Percentiles rank a stretch among this genome's conserved stretches.
phyloP scores from a whole-genome alignment of 2,888 invertebrate species.

The Allolobophora icterica region DNA sequence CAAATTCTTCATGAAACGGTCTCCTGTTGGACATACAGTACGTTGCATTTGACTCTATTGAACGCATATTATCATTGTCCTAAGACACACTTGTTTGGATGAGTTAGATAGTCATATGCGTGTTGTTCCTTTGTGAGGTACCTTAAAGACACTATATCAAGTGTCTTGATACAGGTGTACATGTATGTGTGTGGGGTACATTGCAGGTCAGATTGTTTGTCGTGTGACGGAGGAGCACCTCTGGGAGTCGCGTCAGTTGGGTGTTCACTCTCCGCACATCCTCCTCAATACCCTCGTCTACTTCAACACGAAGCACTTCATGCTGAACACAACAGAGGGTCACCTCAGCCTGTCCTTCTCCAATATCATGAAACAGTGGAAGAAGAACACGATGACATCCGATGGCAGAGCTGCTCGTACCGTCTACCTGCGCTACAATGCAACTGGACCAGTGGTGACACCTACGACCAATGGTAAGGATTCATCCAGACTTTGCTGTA shows the following conservation, averaged over 20 bases:
- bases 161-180: too few relatives aligned
- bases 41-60: too few relatives aligned
- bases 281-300: constrained; percentile 91
- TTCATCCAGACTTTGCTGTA: neutral
- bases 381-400: constrained; percentile 50
- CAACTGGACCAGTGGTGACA: constrained; percentile 68
- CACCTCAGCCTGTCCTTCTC: constrained; percentile 90
- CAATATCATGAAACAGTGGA: constrained; percentile 93
- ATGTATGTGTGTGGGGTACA: neutral
- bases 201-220: constrained; percentile 83
- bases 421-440: constrained; percentile 84
- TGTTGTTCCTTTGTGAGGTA: too few relatives aligned
- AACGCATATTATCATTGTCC: too few relatives aligned
- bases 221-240: constrained; percentile 93
- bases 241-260: constrained; percentile 94
- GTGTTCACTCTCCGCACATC: constrained; percentile 92
- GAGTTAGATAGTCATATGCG: too few relatives aligned
- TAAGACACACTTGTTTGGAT: too few relatives aligned
- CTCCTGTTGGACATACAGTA: too few relatives aligned
- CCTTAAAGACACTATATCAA: too few relatives aligned
- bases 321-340: constrained; percentile 87
- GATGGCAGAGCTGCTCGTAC: constrained; percentile 71
- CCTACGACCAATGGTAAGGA: constrained; percentile 8
- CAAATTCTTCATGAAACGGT: too few relatives aligned
- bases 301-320: constrained; percentile 94